Conservation (phyloP, 2,797 vertebrate genomes). For the Arrhamphus sclerolepis region DNA sequence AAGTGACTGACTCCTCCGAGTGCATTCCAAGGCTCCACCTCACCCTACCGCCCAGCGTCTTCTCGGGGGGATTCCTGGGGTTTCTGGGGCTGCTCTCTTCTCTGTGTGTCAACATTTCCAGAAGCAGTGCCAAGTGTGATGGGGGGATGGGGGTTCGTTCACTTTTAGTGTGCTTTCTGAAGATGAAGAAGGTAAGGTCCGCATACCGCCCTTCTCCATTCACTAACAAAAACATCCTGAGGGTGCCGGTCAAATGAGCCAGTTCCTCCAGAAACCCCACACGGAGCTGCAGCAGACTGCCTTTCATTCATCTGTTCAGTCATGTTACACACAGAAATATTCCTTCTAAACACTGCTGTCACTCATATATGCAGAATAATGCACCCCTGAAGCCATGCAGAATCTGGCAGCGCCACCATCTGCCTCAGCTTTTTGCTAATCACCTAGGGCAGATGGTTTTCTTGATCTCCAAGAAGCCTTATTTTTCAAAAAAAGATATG, state of each 20-base stretch:
- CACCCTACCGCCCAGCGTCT: constrained; percentile 70
- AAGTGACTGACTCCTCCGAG: constrained; percentile 79
- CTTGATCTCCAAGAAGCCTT: constrained; percentile 60
- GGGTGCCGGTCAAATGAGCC: constrained; percentile 51
- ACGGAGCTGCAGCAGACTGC: constrained; percentile 37
- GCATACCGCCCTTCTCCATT: constrained; percentile 10
- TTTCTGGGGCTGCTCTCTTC: constrained; percentile 69
- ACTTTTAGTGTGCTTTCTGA: constrained; percentile 42
- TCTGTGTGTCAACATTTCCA: constrained; percentile 75
- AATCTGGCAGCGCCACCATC: constrained; percentile 66
- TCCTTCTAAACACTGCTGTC: constrained; percentile 41
- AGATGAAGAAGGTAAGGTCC: constrained; percentile 34
- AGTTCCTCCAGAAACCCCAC: constrained; percentile 34
- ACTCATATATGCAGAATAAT: constrained; percentile 62
- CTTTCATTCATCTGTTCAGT: constrained; percentile 31
- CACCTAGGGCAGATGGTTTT: constrained; percentile 76
- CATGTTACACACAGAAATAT: constrained; percentile 17
- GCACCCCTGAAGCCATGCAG: constrained; percentile 61
- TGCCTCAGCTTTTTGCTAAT: constrained; percentile 77
- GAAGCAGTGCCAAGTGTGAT: constrained; percentile 48
- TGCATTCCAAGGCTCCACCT: constrained; percentile 83
- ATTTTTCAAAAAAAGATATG: constrained; percentile 50
- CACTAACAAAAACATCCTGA: constrained; percentile 77
- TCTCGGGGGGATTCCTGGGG: constrained; percentile 76
- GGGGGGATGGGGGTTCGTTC: constrained; percentile 39